Evolutionary conservation across 2,113 vertebrate genomes (phyloP).

Genomic region (Rhinolophus ferrumequinum): DNA sequence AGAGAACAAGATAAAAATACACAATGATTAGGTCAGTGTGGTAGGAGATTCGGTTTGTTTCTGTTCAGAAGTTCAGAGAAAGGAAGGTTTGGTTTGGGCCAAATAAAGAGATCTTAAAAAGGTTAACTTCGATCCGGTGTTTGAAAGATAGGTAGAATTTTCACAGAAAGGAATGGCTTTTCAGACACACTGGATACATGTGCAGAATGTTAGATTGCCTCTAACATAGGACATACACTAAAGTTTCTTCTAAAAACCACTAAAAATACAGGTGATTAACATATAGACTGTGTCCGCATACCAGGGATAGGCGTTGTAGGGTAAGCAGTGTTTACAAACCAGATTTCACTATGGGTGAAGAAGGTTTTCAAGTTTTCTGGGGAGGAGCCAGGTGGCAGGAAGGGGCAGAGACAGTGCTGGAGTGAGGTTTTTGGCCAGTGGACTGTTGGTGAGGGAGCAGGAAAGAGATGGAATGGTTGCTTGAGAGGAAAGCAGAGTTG

Average conservation of each 20-base stretch:
- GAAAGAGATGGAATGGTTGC: not conserved
- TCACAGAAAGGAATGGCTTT: not conserved
- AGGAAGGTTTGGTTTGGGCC: not conserved
- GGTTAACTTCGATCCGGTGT: not conserved
- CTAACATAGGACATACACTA: not conserved
- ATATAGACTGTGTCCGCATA: accelerated
- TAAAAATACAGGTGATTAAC: not conserved
- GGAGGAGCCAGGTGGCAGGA: not conserved
- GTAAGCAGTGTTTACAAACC: not conserved
- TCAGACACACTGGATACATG: not conserved
- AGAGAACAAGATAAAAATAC: not conserved
- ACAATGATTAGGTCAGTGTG: not conserved
- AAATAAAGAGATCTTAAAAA: not conserved
- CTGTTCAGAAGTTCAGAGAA: not conserved
- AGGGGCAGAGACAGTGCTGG: not conserved
- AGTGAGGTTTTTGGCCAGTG: not conserved
- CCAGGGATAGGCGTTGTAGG: too few species aligned
- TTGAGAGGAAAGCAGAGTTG: not conserved
- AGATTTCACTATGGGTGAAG: not conserved
- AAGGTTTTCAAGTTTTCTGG: not conserved
- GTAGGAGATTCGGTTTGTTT: not conserved
- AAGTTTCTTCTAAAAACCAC: not conserved
- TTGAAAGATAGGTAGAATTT: not conserved
- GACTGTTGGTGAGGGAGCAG: not conserved
- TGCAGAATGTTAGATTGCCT: not conserved